Conservation (phyloP, 2,888 invertebrate genomes). For the Anagyrus pseudococci region DNA sequence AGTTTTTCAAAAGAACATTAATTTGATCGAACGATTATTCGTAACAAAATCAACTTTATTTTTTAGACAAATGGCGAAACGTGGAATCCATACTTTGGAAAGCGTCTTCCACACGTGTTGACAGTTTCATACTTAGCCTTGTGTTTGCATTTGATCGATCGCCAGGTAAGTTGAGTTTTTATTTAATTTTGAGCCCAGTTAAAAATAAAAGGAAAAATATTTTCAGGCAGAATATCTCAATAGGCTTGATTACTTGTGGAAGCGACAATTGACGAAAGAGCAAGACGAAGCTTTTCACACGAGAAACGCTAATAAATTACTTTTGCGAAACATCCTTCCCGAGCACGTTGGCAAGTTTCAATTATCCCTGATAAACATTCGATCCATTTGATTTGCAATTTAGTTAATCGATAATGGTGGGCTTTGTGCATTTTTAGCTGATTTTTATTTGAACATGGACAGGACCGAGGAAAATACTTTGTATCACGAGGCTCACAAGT, state of each 20-base stretch:
- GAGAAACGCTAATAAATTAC: slow-evolving; percentile 84
- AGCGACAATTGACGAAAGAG: slow-evolving; percentile 78
- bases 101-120: slow-evolving; percentile 76
- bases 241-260: slow-evolving; percentile 84
- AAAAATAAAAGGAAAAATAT: slow-evolving; percentile 29
- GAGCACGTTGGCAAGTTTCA: slow-evolving; percentile 80
- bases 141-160: slow-evolving; percentile 83
- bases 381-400: neutral
- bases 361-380: neutral
- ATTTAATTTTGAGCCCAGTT: too few species aligned
- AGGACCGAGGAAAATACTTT: slow-evolving; percentile 75
- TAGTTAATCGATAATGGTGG: slow-evolving; percentile 34
- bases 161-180: slow-evolving; percentile 74
- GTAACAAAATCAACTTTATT: neutral
- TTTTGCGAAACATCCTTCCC: slow-evolving; percentile 92
- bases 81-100: slow-evolving; percentile 74
- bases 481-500: slow-evolving; percentile 87
- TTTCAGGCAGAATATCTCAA: slow-evolving; percentile 81
- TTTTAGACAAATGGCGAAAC: slow-evolving; percentile 68
- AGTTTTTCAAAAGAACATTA: slow-evolving; percentile 24
- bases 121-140: slow-evolving; percentile 76
- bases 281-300: slow-evolving; percentile 87
- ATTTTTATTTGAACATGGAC: slow-evolving; percentile 76
- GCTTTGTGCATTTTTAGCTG: too few species aligned
- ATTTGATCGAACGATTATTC: neutral